Conservation (phyloP, 1,140 invertebrate species). For the Drosophila repletoides region DNA sequence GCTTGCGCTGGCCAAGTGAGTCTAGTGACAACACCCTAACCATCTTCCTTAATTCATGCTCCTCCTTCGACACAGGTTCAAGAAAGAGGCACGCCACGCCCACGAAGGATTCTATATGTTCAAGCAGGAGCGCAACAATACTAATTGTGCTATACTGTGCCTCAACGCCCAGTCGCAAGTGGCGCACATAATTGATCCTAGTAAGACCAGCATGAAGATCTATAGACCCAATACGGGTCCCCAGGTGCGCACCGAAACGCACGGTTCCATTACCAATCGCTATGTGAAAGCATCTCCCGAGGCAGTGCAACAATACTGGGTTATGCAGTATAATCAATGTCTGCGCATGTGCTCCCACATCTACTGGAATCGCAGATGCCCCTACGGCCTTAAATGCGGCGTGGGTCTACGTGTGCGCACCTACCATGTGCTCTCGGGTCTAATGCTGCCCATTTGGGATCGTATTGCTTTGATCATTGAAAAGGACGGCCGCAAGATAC, state of each 20-base stretch:
- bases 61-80: conserved; percentile 11
- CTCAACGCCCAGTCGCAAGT: conserved; percentile 2
- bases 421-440: conserved; percentile 62
- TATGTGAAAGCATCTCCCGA: conserved; percentile 42
- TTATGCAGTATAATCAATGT: conserved; percentile 43
- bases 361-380: conserved; percentile 49
- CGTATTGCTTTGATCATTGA: conserved; percentile 54
- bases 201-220: conserved; percentile 43
- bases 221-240: conserved; percentile 59
- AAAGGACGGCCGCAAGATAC: conserved; percentile 46
- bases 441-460: conserved; percentile 66
- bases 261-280: conserved; percentile 40
- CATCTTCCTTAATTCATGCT: not conserved
- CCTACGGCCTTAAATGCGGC: conserved; percentile 30
- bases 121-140: conserved; percentile 38
- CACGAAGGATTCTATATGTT: conserved; percentile 59
- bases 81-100: conserved; percentile 22
- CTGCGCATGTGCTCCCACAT: conserved; percentile 48
- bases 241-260: conserved; percentile 51
- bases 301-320: conserved; percentile 34
- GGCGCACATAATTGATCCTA: not conserved
- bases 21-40: conserved; percentile 84
- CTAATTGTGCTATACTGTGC: conserved; percentile 55
- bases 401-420: conserved; percentile 51
- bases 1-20: conserved; percentile 88